Base-by-base conservation (phyloP, 2,888 invertebrate genomes). In the Lasioglossum marginatum region DNA sequence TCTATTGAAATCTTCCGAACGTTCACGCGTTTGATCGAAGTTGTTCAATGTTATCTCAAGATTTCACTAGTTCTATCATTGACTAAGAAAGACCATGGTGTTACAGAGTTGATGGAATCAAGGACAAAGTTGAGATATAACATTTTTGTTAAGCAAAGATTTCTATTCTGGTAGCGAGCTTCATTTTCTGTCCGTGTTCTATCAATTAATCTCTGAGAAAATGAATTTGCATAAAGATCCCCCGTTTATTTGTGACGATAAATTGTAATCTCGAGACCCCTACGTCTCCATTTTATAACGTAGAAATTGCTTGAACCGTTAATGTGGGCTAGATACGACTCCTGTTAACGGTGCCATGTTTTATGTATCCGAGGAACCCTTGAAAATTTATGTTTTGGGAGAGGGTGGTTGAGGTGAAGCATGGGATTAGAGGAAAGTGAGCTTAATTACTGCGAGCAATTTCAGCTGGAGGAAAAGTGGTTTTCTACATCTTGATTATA, bases 1-100 rank as follows among this genome's bases (percentile, higher is more conserved):
- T 40, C 45, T 34, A 68, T 37, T 45, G 79, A 23, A 78, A 86
- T 81, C 86, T 81, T 85, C 73, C 81, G 86, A 81, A 52, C 43
- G 76, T 23, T 48, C 66, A 71, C n/a, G 79, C 48, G 68, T 72
- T 76, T 73, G 76, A 81, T 86, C 76, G 76, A 86, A 85, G 72
- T 75, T 10, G n/a, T 81, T 79, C 76, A 37, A 77, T 57, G 66
- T 23, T 27, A 75, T 72, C 78, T 85, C 78, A 23, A 75, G 60
- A 43, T 81, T 77, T 71, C 57, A n/a, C 12, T 63, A 16, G 12
- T 57, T 57, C 16, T 45, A 45, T 16, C 45, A 0, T 16, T 16
- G 45, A 45, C 16, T 60, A 60, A 12, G 27, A 14, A 27, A 60
- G 27, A 14, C 60, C 27, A 43, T 43, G 14, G 4, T 12, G 40